These are phyloP conservation scores for Craterocephalus amniculus DNA, from an alignment of 2,797 vertebrate species.

Conservation along the genomic window DNA sequence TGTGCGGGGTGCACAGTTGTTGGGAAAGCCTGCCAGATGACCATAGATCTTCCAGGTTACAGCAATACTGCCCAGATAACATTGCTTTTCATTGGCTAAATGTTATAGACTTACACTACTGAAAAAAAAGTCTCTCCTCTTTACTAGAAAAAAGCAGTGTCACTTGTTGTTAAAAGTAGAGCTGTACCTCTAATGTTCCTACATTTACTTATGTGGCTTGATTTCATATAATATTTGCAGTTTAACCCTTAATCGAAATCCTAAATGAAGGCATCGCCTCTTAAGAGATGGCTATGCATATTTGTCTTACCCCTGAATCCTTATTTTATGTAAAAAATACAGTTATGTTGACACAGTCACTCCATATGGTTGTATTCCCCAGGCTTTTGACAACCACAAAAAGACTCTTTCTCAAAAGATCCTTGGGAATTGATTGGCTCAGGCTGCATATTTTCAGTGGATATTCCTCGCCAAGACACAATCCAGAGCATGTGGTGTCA, in stretches of 20 bases:
- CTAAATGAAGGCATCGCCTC: background rate
- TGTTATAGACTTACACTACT: background rate
- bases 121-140: no score
- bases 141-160: background rate
- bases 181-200: background rate
- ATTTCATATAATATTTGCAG: background rate
- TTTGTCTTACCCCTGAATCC: background rate
- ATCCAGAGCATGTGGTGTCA: slow-evolving; percentile 35
- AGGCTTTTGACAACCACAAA: background rate
- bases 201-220: background rate
- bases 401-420: slow-evolving; percentile 5
- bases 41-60: background rate
- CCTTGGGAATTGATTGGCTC: slow-evolving; percentile 4
- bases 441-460: slow-evolving; percentile 26
- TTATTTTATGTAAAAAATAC: background rate
- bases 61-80: background rate
- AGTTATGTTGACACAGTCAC: background rate
- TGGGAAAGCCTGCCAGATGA: background rate
- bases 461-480: slow-evolving; percentile 27
- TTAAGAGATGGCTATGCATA: background rate
- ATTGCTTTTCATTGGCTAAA: background rate
- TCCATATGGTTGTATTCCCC: background rate
- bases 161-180: slow-evolving; percentile 1
- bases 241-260: no score
- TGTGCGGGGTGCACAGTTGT: no score